phyloP scores from a whole-genome alignment of 1,140 invertebrate species.

The Artemia franciscana region DNA sequence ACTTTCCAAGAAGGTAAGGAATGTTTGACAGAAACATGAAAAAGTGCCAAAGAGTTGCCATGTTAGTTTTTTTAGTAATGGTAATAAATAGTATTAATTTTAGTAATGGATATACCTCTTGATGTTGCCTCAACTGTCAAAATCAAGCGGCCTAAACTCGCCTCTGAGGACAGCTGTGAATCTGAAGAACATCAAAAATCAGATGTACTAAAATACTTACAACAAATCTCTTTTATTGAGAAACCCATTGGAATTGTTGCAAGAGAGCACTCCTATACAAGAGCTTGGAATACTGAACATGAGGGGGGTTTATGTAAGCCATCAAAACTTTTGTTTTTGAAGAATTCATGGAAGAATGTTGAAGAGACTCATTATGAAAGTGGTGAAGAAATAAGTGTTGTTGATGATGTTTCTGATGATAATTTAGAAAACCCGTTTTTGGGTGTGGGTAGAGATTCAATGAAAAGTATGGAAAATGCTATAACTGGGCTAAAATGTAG shows the following conservation, averaged over 20 bases:
- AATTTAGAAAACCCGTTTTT: neutral
- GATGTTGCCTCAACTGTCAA: no score
- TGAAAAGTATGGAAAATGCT: neutral
- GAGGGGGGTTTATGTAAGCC: neutral
- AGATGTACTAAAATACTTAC: neutral
- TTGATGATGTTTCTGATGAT: neutral
- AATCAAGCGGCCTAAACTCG: no score
- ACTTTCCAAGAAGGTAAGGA: no score
- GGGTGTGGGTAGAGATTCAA: neutral
- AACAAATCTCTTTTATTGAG: neutral
- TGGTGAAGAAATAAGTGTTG: neutral
- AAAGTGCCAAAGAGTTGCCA: no score
- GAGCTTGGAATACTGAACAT: neutral
- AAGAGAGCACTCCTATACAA: neutral
- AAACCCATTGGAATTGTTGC: neutral
- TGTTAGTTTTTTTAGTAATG: no score
- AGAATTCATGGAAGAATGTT: neutral
- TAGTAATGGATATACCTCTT: no score
- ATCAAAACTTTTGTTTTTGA: neutral
- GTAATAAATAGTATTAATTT: no score
- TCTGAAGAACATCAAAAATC: neutral
- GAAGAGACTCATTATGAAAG: neutral
- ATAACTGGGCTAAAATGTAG: neutral
- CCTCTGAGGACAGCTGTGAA: no score
- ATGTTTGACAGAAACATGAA: no score